Evolutionary conservation across 2,797 vertebrate species (phyloP).

Genomic region (Lophotriccus pileatus): DNA sequence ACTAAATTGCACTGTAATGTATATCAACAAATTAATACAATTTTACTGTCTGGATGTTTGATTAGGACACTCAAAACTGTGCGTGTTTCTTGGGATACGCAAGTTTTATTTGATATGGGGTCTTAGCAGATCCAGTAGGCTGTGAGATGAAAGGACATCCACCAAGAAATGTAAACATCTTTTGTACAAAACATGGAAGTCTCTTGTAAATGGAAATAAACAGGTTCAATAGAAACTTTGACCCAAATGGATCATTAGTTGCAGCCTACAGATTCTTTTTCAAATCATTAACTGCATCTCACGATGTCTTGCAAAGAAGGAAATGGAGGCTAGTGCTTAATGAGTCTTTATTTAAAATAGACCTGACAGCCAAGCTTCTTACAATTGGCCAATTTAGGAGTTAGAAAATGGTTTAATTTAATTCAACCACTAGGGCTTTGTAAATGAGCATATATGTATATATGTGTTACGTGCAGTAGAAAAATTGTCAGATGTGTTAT

Average conservation of each 20-base stretch:
- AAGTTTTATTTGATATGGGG: not conserved
- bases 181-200: conserved; percentile 23
- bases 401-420: conserved; percentile 57
- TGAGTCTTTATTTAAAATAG: conserved; percentile 65
- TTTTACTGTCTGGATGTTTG: not conserved
- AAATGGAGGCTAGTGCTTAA: conserved; percentile 54
- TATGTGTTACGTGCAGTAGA: not conserved
- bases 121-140: not conserved
- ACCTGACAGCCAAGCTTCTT: conserved; percentile 33
- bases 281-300: conserved; percentile 57
- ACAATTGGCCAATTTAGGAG: conserved; percentile 49
- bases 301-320: conserved; percentile 14
- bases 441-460: not conserved
- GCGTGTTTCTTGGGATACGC: not conserved
- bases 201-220: conserved; percentile 66
- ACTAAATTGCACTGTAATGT: not conserved
- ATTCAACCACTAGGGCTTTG: conserved; percentile 26
- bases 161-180: not conserved
- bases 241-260: conserved; percentile 58
- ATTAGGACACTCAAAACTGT: not conserved
- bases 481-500: not conserved
- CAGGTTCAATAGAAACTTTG: conserved; percentile 51
- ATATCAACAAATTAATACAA: not conserved
- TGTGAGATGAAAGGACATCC: not conserved
- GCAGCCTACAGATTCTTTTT: conserved; percentile 49